Conservation (phyloP, 1,140 invertebrate species). For the Samia ricini region DNA sequence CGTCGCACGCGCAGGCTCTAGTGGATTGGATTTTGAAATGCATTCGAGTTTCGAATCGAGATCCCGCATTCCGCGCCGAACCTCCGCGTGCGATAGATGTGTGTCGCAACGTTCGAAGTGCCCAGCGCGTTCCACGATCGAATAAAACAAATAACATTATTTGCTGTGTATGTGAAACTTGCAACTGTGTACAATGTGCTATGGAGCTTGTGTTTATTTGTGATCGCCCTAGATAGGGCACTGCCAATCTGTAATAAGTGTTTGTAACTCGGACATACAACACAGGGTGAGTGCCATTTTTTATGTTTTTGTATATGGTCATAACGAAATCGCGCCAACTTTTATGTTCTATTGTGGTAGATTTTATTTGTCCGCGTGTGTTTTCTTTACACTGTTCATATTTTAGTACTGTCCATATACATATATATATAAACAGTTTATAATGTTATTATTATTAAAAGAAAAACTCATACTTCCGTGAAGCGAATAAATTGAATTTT, state of each 20-base stretch:
- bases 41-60: too few relatives aligned
- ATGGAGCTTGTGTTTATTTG: constrained; percentile 56
- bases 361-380: not conserved
- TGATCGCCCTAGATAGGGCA: constrained; percentile 59
- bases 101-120: constrained; percentile 61
- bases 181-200: constrained; percentile 53
- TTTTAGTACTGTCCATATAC: not conserved
- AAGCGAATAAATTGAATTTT: not conserved
- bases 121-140: constrained; percentile 47
- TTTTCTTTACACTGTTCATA: not conserved
- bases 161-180: not conserved
- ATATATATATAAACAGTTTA: not conserved
- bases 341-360: constrained; percentile 33
- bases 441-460: not conserved
- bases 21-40: not conserved
- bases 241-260: constrained; percentile 30
- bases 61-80: constrained; percentile 54
- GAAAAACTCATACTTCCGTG: not conserved
- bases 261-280: constrained; percentile 36
- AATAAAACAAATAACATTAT: too few relatives aligned
- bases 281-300: constrained; percentile 36
- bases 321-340: constrained; percentile 24
- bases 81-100: constrained; percentile 57
- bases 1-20: not conserved
- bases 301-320: constrained; percentile 2